Conservation (phyloP, 2,888 invertebrate species). For the Nudaria mundana region DNA sequence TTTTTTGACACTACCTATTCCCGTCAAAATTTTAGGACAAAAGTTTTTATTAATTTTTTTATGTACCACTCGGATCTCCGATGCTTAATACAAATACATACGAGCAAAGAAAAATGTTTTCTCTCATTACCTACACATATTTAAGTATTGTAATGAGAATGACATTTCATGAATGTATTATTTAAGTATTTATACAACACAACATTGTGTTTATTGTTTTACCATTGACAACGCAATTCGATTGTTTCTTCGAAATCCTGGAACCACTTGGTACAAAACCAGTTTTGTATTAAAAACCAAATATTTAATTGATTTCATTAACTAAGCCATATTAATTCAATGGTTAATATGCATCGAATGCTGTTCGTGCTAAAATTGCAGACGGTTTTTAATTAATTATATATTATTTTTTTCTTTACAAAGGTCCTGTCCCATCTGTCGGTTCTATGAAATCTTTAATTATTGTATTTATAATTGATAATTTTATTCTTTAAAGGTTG, state of each 20-base stretch:
- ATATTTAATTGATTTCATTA: constrained; percentile 71
- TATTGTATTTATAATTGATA: too few relatives aligned
- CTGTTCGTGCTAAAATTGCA: constrained; percentile 61
- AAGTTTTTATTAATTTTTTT: too few relatives aligned
- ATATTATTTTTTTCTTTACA: too few relatives aligned
- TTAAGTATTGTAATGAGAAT: constrained; percentile 37
- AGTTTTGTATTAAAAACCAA: constrained; percentile 49
- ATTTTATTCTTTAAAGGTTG: too few relatives aligned
- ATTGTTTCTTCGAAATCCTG: constrained; percentile 48
- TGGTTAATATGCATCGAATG: constrained; percentile 68
- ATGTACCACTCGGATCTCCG: too few relatives aligned
- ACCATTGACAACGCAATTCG: constrained; percentile 36
- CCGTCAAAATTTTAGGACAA: too few relatives aligned
- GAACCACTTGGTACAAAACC: constrained; percentile 50
- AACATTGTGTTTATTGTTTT: constrained; percentile 35
- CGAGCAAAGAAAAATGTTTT: too few relatives aligned
- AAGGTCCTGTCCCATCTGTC: too few relatives aligned
- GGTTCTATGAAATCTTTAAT: too few relatives aligned
- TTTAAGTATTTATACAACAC: constrained; percentile 44
- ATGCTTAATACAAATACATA: too few relatives aligned
- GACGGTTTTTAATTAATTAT: constrained; percentile 53
- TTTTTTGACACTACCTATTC: too few relatives aligned
- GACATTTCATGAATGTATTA: constrained; percentile 44
- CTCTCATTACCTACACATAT: constrained; percentile 19
- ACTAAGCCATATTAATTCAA: constrained; percentile 73